These are phyloP conservation scores for Gymnopithys bicolor DNA, from an alignment of 2,797 vertebrate species.

Conservation along the genomic window DNA sequence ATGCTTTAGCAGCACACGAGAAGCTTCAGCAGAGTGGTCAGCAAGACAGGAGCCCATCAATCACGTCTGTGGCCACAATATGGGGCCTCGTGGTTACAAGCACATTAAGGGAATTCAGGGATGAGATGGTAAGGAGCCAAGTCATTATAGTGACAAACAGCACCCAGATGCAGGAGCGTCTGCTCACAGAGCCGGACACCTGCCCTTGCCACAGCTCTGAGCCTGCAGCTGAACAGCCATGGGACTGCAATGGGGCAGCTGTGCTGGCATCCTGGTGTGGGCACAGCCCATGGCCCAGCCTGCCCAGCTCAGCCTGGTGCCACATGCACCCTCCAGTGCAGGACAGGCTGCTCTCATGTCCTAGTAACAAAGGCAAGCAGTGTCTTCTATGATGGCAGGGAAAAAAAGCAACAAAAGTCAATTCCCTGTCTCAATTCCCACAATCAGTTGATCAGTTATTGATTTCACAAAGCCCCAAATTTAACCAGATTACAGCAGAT, in stretches of 20 bases:
- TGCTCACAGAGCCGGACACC: background rate
- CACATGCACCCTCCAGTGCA: background rate
- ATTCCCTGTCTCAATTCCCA: background rate
- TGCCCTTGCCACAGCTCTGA: slow-evolving; percentile 18
- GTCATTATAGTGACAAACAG: slow-evolving; percentile 59
- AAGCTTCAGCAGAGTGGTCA: background rate
- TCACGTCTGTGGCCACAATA: background rate
- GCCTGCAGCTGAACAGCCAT: background rate
- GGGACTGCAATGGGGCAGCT: background rate
- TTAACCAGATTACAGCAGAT: background rate
- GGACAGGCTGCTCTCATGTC: accelerated
- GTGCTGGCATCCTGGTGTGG: background rate
- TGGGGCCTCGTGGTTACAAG: background rate
- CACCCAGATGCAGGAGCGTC: background rate
- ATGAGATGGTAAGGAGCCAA: slow-evolving; percentile 29
- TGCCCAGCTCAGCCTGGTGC: background rate
- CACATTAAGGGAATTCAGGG: background rate
- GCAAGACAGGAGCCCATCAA: slow-evolving; percentile 2
- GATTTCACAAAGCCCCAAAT: background rate
- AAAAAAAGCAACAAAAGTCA: background rate
- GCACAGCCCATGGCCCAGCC: background rate
- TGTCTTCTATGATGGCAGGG: background rate
- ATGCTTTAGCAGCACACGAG: background rate
- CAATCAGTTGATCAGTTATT: background rate
- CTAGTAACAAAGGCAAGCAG: background rate